A percentile compares a stretch with the other conserved stretches of the same genome.
Conservation (phyloP, 2,888 invertebrate species). For the Tryphoninae sp. region DNA sequence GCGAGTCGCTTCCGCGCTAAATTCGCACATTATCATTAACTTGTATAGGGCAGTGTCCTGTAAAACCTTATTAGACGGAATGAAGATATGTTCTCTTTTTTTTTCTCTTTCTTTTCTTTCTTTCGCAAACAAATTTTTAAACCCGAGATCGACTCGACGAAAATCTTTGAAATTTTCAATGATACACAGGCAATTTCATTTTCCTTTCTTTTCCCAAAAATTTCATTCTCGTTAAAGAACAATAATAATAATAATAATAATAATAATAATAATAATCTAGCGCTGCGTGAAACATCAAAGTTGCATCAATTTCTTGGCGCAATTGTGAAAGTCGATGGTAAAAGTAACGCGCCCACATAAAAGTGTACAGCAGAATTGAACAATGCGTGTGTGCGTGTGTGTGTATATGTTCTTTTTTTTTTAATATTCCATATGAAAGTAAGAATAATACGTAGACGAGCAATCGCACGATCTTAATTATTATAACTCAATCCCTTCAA, state of each 20-base stretch:
- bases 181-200: not conserved
- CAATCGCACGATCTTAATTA: no score
- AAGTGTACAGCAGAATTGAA: not conserved
- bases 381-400: not conserved
- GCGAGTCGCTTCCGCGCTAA: slow-evolving; percentile 35
- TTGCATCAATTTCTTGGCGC: not conserved
- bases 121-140: slow-evolving; percentile 24
- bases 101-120: slow-evolving; percentile 9
- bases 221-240: not conserved
- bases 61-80: slow-evolving; percentile 61
- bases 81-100: slow-evolving; percentile 60
- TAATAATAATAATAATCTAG: not conserved
- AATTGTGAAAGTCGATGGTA: not conserved
- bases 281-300: not conserved
- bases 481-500: no score
- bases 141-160: slow-evolving; percentile 18
- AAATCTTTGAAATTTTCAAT: slow-evolving; percentile 3
- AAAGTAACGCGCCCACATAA: not conserved
- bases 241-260: not conserved
- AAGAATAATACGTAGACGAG: no score
- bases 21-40: slow-evolving; percentile 54
- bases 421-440: no score
- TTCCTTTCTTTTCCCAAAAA: not conserved
- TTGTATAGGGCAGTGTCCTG: slow-evolving; percentile 64
- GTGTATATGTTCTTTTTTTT: no score